These are phyloP conservation scores for Rhabdophis nuchalis DNA, from an alignment of 2,797 vertebrate species.

Conservation along the genomic window DNA sequence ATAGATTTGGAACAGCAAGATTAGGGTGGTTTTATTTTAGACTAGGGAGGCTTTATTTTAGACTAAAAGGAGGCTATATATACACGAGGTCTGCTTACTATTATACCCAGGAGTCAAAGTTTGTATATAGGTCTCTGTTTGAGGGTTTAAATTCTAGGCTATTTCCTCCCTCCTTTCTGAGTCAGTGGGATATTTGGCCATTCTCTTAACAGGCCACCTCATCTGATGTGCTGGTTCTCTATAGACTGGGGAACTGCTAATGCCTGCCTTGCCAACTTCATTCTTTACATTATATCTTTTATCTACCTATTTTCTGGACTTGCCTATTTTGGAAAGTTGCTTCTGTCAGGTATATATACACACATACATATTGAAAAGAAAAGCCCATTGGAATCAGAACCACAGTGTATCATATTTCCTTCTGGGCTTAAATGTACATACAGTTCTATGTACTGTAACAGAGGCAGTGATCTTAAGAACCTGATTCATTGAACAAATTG, in stretches of 20 bases:
- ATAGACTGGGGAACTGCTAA: background rate
- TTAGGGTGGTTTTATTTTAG: background rate
- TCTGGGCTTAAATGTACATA: background rate
- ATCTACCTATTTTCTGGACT: background rate
- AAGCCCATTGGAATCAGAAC: background rate
- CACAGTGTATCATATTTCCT: background rate
- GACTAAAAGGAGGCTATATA: background rate
- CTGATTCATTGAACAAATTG: background rate
- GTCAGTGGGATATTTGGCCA: background rate
- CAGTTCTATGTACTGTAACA: background rate
- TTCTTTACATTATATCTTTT: background rate
- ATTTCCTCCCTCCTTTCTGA: background rate
- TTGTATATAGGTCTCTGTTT: background rate
- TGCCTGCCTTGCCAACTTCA: background rate
- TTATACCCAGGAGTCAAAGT: background rate
- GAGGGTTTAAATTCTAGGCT: background rate
- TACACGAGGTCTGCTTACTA: background rate
- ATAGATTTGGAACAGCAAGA: background rate
- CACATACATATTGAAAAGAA: background rate
- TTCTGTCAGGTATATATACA: background rate
- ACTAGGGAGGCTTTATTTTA: background rate
- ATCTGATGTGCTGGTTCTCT: background rate
- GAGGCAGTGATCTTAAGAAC: background rate
- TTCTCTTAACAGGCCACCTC: background rate
- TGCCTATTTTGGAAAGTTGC: background rate